These are phyloP conservation scores for Pyxicephalus adspersus DNA, from an alignment of 2,113 vertebrate genomes.

Conservation along the genomic window DNA sequence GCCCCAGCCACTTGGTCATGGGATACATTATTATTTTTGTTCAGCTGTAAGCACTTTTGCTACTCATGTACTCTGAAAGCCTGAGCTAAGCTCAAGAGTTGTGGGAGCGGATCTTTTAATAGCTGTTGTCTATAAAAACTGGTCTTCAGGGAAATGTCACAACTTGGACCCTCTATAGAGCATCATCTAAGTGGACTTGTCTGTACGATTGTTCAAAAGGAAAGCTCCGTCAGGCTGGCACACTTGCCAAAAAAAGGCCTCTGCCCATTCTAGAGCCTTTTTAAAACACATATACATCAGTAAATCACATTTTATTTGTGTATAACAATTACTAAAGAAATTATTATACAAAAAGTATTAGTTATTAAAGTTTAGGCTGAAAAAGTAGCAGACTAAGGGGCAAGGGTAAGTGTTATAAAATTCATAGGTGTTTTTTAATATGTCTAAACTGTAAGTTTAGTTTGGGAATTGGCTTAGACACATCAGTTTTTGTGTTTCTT, in stretches of 20 bases:
- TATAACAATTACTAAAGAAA: too few relatives aligned
- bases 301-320: too few relatives aligned
- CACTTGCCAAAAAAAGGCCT: constrained; percentile 5
- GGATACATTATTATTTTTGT: constrained; percentile 32
- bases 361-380: too few relatives aligned
- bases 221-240: neutral
- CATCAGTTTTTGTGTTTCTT: too few relatives aligned
- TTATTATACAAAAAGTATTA: too few relatives aligned
- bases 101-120: neutral
- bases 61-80: neutral
- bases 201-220: neutral
- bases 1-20: constrained; percentile 32
- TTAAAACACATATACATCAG: too few relatives aligned
- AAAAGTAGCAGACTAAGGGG: too few relatives aligned
- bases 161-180: constrained; percentile 30
- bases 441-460: too few relatives aligned
- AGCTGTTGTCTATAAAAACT: neutral
- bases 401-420: too few relatives aligned
- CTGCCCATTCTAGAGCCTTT: neutral
- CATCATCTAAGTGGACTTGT: neutral
- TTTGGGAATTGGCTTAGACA: too few relatives aligned
- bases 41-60: constrained; percentile 15
- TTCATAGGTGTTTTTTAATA: too few relatives aligned
- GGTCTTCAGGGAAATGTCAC: constrained; percentile 13
- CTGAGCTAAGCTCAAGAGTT: neutral